Evolutionary conservation across 2,113 vertebrate species (phyloP), one percentile per base, ranked within the genome.

Genomic region (Himantopus leucocephalus): DNA sequence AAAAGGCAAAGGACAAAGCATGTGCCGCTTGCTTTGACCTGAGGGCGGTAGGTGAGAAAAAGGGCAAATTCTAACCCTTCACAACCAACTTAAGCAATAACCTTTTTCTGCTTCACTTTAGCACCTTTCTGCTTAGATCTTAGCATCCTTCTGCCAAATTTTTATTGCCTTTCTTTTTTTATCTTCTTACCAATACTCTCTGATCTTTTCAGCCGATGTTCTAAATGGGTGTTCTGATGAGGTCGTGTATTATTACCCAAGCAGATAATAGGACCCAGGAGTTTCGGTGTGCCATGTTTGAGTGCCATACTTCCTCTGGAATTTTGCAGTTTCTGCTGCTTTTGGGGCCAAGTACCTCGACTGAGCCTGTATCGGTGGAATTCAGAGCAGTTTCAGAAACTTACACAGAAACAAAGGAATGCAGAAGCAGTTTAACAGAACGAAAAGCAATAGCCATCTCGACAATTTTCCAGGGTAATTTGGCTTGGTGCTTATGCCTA

Each of bases 401-500:
- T 83, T 76, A 52, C 53, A 63, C 12, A 59, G 45, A 79, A 95
- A 92, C 41, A 94, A 94, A 93, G 37, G 41, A 83, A 87, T 64
- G 48, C 23, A 78, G 73, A 58, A 77, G 59, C 9, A 4, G 11
- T 94, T 77, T 76, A 90, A 62, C 35, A 87, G 84, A 82, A 85
- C 1, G 13, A 70, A 66, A 73, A 81, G 55, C 8, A 5, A 72
- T 77, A 92, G 22, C 60, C 85, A 88, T 90, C 64, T 80, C 60
- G 0, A 94, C 21, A 62, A 1, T 88, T 93, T 96, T 94, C 62
- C 82, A 75, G 76, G 32, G 43, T 58, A 85, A 92, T 96, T 96
- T 93, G 94, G 90, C 94, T 85, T 76, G 41, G 67, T 85, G 48
- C 30, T 82, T 94, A 35, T 67, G 66, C 58, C 88, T 86, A 94